Evolutionary conservation across 2,113 vertebrate species (phyloP).

Genomic region (Ictalurus punctatus): DNA sequence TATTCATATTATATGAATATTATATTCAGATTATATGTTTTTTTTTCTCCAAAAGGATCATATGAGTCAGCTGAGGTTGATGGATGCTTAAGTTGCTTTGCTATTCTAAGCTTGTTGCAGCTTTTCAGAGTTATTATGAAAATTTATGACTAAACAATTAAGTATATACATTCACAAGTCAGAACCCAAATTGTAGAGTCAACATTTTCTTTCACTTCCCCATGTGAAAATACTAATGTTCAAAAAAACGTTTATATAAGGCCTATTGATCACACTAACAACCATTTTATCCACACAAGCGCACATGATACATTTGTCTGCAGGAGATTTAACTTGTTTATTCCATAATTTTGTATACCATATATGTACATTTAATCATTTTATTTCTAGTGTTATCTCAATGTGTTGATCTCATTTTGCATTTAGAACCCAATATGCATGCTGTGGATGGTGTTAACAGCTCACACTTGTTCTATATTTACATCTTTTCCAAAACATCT

Average conservation of each 20-base stretch:
- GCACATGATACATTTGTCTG: neutral
- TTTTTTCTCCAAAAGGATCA: constrained; percentile 6
- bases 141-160: constrained; percentile 14
- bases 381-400: neutral
- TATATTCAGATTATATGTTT: constrained; percentile 12
- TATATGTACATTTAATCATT: neutral
- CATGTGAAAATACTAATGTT: neutral
- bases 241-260: neutral
- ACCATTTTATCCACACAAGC: neutral
- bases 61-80: neutral
- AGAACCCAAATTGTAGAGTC: neutral
- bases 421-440: neutral
- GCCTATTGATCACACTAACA: neutral
- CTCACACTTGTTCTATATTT: neutral
- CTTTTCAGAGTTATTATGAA: neutral
- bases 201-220: neutral
- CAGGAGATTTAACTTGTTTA: neutral
- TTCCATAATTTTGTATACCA: neutral
- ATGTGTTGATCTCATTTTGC: neutral
- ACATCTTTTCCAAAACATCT: neutral
- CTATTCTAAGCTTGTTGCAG: neutral
- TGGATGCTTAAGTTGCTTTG: neutral
- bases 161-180: neutral
- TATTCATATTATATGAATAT: neutral
- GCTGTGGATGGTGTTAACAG: neutral